These are phyloP conservation scores for Scylla paramamosain DNA, from an alignment of 1,140 invertebrate genomes.

Conservation along the genomic window DNA sequence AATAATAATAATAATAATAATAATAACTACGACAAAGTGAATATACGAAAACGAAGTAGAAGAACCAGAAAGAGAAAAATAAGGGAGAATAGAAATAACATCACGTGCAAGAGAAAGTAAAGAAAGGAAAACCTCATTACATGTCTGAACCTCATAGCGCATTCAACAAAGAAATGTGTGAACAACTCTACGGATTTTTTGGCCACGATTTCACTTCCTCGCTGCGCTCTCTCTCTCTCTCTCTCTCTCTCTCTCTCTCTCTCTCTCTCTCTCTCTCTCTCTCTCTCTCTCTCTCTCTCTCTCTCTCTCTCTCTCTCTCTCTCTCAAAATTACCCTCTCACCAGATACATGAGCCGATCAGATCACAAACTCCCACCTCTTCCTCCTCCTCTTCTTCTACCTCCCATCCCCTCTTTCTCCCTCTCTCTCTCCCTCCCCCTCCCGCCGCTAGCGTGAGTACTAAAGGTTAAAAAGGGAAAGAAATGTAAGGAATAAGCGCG, in stretches of 20 bases:
- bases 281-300: conserved; percentile 26
- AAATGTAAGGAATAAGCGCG: background rate
- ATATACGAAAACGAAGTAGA: too few relatives aligned
- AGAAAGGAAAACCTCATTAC: too few relatives aligned
- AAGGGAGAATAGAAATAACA: too few relatives aligned
- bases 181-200: background rate
- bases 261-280: conserved; percentile 16
- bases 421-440: conserved; percentile 17
- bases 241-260: background rate
- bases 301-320: conserved; percentile 46
- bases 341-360: too few relatives aligned
- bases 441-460: background rate
- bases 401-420: background rate
- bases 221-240: background rate
- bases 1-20: background rate
- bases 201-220: background rate
- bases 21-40: too few relatives aligned
- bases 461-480: background rate
- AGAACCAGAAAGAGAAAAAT: too few relatives aligned
- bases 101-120: too few relatives aligned
- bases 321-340: background rate
- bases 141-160: too few relatives aligned
- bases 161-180: too few relatives aligned
- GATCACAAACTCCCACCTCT: too few relatives aligned
- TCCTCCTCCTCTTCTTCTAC: background rate